Base-by-base conservation (phyloP, 2,113 vertebrate genomes). In the Orcinus orca region DNA sequence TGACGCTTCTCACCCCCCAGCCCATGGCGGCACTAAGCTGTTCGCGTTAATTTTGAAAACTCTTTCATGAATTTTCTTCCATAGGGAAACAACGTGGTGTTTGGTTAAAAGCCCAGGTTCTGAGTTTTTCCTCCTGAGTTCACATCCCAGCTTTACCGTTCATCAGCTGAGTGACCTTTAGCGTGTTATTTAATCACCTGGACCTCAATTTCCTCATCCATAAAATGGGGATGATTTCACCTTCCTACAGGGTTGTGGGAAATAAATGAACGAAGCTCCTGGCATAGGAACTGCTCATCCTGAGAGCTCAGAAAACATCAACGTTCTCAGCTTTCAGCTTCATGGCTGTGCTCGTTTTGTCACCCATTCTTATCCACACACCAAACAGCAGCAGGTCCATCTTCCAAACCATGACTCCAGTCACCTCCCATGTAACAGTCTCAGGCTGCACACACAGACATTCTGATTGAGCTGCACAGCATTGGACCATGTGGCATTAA, bases 171-270 rank as follows among this genome's bases (percentile, higher is more conserved):
- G 53, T 71, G 84, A 90, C 6, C 36, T 88, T 20, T 44, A 80
- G 41, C n/a, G 14, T 55, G 38, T 53, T 63, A 53, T 65, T 73
- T 63, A 95, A 80, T 26, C 47, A 71, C 29, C 0, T 33, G 79
- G 60, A 31, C 85, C 85, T 87, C 91, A 77, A 1, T 91, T 77
- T 95, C 44, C 41, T 91, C 58, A 55, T 65, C 86, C 41, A 60
- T 83, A 89, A 83, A 96, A 55, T 92, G 86, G 96, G 41, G 55
- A 74, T 88, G 83, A 79, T 73, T 95, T 97, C 81, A 88, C 86
- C 68, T 73, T 36, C 26, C 38, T 90, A 63, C 41, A 47, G 77
- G 70, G 55, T 31, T 63, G 33, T 82, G 77, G 88, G 76, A 68
- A 92, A 90, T 71, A 71, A 67, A 25, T 41, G 76, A 80, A 50